Conservation (phyloP, 1,140 invertebrate genomes). For the Trialeurodes vaporariorum region DNA sequence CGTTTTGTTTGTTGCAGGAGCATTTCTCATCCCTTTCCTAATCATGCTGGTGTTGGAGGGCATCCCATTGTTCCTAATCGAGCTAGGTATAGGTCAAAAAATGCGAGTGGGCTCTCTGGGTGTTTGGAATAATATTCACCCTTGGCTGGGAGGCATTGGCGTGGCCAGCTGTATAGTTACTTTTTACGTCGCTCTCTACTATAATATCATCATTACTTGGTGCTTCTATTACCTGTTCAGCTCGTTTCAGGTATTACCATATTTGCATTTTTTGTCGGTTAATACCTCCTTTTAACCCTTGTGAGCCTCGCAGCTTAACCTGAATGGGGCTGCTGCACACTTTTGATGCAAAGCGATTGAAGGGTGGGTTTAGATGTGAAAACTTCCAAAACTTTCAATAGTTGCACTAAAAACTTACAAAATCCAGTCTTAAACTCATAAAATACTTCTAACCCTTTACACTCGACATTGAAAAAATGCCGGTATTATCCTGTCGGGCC, state of each 20-base stretch:
- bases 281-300: too few relatives aligned
- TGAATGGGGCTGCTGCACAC: too few relatives aligned
- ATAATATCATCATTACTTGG: slow-evolving; percentile 98
- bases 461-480: too few relatives aligned
- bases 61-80: slow-evolving; percentile 84
- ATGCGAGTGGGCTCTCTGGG: slow-evolving; percentile 80
- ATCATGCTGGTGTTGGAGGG: slow-evolving; percentile 88
- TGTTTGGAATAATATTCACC: slow-evolving; percentile 89
- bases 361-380: too few relatives aligned
- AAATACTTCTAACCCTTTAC: too few relatives aligned
- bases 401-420: too few relatives aligned
- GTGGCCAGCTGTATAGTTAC: slow-evolving; percentile 86
- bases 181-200: slow-evolving; percentile 86
- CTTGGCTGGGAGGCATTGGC: slow-evolving; percentile 79
- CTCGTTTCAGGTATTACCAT: slow-evolving; percentile 64
- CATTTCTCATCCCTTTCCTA: slow-evolving; percentile 92
- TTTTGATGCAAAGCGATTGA: too few relatives aligned
- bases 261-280: too few relatives aligned
- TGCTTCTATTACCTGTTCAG: slow-evolving; percentile 93
- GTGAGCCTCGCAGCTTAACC: too few relatives aligned
- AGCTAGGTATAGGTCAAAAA: slow-evolving; percentile 84
- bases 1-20: slow-evolving; percentile 52
- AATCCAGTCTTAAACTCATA: too few relatives aligned
- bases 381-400: too few relatives aligned
- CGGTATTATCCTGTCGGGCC: too few relatives aligned